Base-by-base conservation (phyloP, 2,797 vertebrate species). In the Gymnoscopelus braueri region DNA sequence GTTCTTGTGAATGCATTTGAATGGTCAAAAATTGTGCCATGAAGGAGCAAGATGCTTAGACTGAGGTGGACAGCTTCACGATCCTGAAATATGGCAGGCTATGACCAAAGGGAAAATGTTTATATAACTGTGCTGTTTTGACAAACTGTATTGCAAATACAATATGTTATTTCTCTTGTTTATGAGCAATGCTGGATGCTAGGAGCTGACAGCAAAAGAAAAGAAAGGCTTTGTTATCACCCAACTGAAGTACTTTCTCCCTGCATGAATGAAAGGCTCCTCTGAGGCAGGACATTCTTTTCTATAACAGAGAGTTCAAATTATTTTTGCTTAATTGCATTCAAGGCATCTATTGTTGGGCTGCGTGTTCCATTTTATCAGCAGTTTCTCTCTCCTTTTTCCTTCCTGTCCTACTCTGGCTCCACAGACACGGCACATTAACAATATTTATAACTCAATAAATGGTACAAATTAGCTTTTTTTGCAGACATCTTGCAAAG, bases 281-380 rank as follows among this genome's bases (percentile, higher is more conserved):
- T 89, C 80, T 88, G 84, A 92, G 77, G 87, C 87, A 85, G 80
- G 79, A 86, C 81, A 78, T 90, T 91, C 82, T 84, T 78, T 78
- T 76, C 78, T 72, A 75, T 72, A 63, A 73, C 59, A 77, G 57
- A 84, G 69, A 81, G 75, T 79, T 87, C 71, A 79, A 72, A 90
- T 91, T 89, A 78, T 84, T 44, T 83, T 71, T 75, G 69, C 83
- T 84, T 91, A 91, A 92, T 92, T 91, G 86, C 75, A 81, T 89
- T 87, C 75, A 75, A 70, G 77, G 67, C 78, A 78, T 87, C 90
- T 77, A 84, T 88, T 90, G 88, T 65, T 60, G 35, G 23, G 66
- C 57, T 12, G 10, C 26, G 39, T 63, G 63, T 87, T 88, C 64
- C 13, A 35, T 60, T 88, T 84, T 85, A 88, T 84, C 47, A 32